A percentile compares a stretch with the other conserved stretches of the same genome.
These are phyloP conservation scores for Diadophis punctatus DNA, from an alignment of 2,113 vertebrate genomes.

Conservation along the genomic window DNA sequence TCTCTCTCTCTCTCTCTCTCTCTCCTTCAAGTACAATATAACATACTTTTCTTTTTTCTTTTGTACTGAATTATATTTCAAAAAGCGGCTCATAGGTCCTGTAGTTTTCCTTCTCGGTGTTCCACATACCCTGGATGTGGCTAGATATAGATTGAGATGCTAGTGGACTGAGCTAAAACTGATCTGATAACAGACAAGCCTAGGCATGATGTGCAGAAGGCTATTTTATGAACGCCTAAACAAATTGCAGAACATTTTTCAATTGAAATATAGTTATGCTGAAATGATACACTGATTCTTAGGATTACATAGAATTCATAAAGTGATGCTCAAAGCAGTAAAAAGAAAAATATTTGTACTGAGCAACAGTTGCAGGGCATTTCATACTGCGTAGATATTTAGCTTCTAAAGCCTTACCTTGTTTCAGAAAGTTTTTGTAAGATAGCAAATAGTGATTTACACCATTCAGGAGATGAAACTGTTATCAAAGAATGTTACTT, in stretches of 20 bases:
- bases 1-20: conserved; percentile 11
- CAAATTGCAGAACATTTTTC: background rate
- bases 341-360: conserved; percentile 49
- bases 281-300: conserved; percentile 42
- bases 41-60: background rate
- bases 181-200: background rate
- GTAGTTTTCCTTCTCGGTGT: background rate
- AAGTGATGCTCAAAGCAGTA: conserved; percentile 67
- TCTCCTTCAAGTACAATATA: conserved; percentile 12
- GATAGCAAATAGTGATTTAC: conserved; percentile 64
- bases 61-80: background rate
- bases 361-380: conserved; percentile 56
- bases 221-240: background rate
- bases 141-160: background rate
- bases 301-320: conserved; percentile 53
- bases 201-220: background rate
- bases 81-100: conserved; percentile 22
- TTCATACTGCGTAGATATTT: conserved; percentile 64
- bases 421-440: conserved; percentile 72
- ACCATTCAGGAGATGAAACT: conserved; percentile 62
- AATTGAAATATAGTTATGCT: conserved; percentile 26
- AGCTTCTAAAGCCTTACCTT: conserved; percentile 51
- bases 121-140: fast-evolving
- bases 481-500: conserved; percentile 66
- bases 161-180: background rate